These are phyloP conservation scores for Chromis chromis DNA, from an alignment of 2,797 vertebrate genomes.

Conservation along the genomic window DNA sequence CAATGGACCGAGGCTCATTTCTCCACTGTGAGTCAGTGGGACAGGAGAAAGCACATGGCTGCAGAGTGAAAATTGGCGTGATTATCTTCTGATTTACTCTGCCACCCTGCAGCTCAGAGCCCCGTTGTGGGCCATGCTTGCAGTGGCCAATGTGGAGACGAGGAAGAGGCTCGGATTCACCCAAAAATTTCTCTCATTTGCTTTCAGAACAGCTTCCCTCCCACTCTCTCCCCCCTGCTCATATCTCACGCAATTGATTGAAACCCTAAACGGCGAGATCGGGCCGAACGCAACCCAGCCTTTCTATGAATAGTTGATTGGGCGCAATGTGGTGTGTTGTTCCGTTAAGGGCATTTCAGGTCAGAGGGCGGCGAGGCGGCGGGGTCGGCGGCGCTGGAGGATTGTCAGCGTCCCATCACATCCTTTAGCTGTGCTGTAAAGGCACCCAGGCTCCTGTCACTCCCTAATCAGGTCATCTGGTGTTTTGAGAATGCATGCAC, in stretches of 20 bases:
- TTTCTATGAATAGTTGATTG: conserved; percentile 79
- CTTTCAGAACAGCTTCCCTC: conserved; percentile 58
- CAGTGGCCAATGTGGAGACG: conserved; percentile 31
- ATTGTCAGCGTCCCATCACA: conserved; percentile 14
- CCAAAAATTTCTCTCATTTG: conserved; percentile 58
- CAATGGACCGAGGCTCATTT: conserved; percentile 64
- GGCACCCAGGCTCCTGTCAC: conserved; percentile 47
- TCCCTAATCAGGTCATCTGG: conserved; percentile 65
- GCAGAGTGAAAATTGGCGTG: conserved; percentile 54
- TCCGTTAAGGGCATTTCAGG: conserved; percentile 79
- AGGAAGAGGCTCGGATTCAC: conserved; percentile 51
- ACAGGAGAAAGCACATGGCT: conserved; percentile 62
- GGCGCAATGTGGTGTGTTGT: conserved; percentile 66
- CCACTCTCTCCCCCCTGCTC: conserved; percentile 54
- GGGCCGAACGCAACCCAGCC: conserved; percentile 53
- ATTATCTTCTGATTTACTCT: conserved; percentile 57
- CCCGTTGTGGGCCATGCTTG: conserved; percentile 22
- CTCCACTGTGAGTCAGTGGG: conserved; percentile 58
- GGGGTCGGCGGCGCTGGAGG: conserved; percentile 3
- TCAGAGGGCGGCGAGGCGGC: conserved; percentile 53
- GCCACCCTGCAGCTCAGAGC: conserved; percentile 43
- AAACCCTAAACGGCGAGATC: conserved; percentile 75
- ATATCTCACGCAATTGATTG: conserved; percentile 78
- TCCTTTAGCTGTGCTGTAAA: conserved; percentile 43
- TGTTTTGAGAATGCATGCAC: conserved; percentile 36